phyloP scores from a whole-genome alignment of 1,140 invertebrate species.

The Lepidotrigona ventralis region DNA sequence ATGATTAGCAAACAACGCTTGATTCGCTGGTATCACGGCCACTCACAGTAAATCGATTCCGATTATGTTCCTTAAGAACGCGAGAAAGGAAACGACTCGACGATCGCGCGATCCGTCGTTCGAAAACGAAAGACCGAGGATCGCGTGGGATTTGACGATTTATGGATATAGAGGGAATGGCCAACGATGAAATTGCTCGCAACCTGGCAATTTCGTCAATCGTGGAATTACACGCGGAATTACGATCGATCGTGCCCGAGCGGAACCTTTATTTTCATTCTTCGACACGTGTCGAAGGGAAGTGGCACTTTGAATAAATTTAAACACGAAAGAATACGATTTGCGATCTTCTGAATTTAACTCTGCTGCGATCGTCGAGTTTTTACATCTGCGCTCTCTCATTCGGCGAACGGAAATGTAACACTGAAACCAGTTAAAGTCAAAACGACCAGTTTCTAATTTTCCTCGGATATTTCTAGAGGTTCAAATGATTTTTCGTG shows the following conservation, averaged over 20 bases:
- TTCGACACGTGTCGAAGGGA: not conserved
- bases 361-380: too few relatives aligned
- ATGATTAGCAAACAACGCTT: not conserved
- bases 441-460: too few relatives aligned
- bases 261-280: conserved; percentile 21
- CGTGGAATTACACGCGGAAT: conserved; percentile 1
- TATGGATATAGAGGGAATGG: not conserved
- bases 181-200: not conserved
- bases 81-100: not conserved
- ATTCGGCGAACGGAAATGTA: too few relatives aligned
- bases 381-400: too few relatives aligned
- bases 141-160: conserved; percentile 8
- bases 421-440: too few relatives aligned
- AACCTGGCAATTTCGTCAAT: not conserved
- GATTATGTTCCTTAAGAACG: too few relatives aligned
- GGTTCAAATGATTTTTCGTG: too few relatives aligned
- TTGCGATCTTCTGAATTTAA: too few relatives aligned
- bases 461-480: too few relatives aligned
- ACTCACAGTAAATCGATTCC: too few relatives aligned
- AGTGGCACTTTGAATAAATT: not conserved
- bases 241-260: not conserved
- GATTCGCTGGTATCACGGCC: not conserved
- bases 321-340: too few relatives aligned
- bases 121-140: not conserved
- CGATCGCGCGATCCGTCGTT: not conserved